Evolutionary conservation across 2,113 vertebrate genomes (phyloP), one percentile per base, ranked within the genome.

Genomic region (Sisor rabdophorus): DNA sequence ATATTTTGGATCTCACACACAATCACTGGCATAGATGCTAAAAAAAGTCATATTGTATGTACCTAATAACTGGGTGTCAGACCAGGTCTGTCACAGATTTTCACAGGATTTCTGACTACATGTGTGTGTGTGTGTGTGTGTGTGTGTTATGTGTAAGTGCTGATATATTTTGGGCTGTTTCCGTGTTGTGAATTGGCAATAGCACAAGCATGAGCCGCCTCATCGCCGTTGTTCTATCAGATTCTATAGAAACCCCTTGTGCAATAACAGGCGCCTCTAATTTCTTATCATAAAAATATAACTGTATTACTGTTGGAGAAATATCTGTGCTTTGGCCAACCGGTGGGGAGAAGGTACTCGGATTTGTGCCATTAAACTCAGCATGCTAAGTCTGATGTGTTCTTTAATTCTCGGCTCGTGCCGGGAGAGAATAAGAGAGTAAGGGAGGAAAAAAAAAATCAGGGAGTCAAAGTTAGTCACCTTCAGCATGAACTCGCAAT

Each of bases 231-330:
- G 30, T 78, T 76, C 78, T 65, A 68, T 32, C 17, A 79, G 84
- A 75, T 59, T 74, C 69, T 68, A 75, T 80, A 73, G 76, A 82
- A 82, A 68, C 78, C 71, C 80, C 72, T 65, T 63, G 68, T 70
- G 77, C 78, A 82, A 83, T 85, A 79, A 84, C 63, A 75, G 71
- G 78, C 44, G 59, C 75, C 71, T 77, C 61, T 86, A 81, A 86
- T 87, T 84, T 73, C 83, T 86, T 75, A 83, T 78, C 81, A 77
- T 82, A 81, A 86, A 84, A 85, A 80, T 77, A 77, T 80, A 83
- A 81, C 81, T 79, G 81, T 75, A 67, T 55, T 79, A 73, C 80
- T 79, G 82, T 80, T 81, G 65, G 69, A 85, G 72, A 65, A 78
- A 79, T 79, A 60, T 77, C 70, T 55, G 60, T 81, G 73, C 79